A percentile compares a stretch with the other conserved stretches of the same genome.
Conservation (phyloP, 2,113 vertebrate species). For the Spermophilus dauricus region DNA sequence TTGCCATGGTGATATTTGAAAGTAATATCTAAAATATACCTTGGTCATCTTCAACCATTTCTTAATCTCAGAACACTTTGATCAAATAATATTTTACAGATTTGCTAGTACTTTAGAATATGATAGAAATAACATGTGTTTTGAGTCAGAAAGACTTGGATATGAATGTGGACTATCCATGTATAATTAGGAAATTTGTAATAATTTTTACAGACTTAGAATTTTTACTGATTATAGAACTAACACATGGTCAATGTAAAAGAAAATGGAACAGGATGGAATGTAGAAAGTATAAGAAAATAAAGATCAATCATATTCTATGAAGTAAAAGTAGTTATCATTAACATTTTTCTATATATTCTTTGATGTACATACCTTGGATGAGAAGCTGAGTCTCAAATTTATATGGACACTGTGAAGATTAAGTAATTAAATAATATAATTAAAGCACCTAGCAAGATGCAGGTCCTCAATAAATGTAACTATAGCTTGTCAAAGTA, state of each 20-base stretch:
- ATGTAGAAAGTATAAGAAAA: constrained; percentile 29
- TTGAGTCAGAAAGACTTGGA: not conserved
- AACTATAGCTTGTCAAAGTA: not conserved
- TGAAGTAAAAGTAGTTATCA: not conserved
- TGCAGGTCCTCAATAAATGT: not conserved
- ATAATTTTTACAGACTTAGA: not conserved
- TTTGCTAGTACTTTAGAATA: not conserved
- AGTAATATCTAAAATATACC: not conserved
- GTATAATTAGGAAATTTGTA: not conserved
- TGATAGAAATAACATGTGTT: not conserved
- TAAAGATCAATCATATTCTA: not conserved
- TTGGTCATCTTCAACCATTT: not conserved
- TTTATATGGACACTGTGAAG: not conserved
- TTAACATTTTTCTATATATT: not conserved
- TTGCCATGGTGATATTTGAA: constrained; percentile 35
- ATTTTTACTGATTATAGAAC: not conserved
- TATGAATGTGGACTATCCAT: not conserved
- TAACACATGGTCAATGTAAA: constrained; percentile 11
- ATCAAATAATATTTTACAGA: constrained; percentile 26
- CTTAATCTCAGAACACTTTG: constrained; percentile 41
- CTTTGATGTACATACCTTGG: not conserved
- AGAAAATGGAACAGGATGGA: not conserved
- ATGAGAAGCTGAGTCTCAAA: not conserved
- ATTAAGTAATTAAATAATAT: constrained; percentile 16
- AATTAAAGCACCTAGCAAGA: not conserved